phyloP scores from a whole-genome alignment of 1,140 invertebrate genomes.

The Olivierus martensii region DNA sequence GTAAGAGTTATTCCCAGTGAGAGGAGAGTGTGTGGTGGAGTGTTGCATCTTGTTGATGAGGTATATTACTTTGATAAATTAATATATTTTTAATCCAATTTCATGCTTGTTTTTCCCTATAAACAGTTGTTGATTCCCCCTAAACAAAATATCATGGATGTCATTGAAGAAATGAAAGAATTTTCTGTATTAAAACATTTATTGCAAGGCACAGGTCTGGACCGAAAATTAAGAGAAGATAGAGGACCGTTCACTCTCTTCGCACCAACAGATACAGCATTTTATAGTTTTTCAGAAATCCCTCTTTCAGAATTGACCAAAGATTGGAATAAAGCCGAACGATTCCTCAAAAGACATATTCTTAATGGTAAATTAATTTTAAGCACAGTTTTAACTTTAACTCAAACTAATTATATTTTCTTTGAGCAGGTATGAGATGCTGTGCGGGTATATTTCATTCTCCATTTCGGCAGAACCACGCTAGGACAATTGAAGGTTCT shows the following conservation, averaged over 20 bases:
- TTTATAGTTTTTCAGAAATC: slow-evolving; percentile 30
- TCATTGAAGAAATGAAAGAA: slow-evolving; percentile 30
- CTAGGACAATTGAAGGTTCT: slow-evolving; percentile 2
- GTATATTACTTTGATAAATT: no score
- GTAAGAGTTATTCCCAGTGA: slow-evolving; percentile 42
- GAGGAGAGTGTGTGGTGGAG: slow-evolving; percentile 43
- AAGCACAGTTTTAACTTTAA: no score
- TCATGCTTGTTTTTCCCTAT: not conserved
- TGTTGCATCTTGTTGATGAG: slow-evolving; percentile 41
- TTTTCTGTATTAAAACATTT: slow-evolving; percentile 30
- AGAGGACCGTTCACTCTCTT: slow-evolving; percentile 37
- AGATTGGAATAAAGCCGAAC: slow-evolving; percentile 30
- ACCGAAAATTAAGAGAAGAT: slow-evolving; percentile 28
- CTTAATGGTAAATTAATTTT: slow-evolving; percentile 26
- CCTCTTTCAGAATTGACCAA: slow-evolving; percentile 30
- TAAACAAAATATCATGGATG: slow-evolving; percentile 32
- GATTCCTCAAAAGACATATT: slow-evolving; percentile 36
- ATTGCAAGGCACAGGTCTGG: slow-evolving; percentile 20
- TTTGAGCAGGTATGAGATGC: slow-evolving; percentile 1
- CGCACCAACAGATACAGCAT: slow-evolving; percentile 37
- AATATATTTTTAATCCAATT: no score
- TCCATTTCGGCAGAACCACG: not conserved
- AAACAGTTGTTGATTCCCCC: slow-evolving; percentile 36
- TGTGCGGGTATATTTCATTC: slow-evolving; percentile 1
- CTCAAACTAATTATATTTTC: not conserved